These are phyloP conservation scores for Leptinotarsa lineolata DNA, from an alignment of 1,140 invertebrate species.

Conservation along the genomic window DNA sequence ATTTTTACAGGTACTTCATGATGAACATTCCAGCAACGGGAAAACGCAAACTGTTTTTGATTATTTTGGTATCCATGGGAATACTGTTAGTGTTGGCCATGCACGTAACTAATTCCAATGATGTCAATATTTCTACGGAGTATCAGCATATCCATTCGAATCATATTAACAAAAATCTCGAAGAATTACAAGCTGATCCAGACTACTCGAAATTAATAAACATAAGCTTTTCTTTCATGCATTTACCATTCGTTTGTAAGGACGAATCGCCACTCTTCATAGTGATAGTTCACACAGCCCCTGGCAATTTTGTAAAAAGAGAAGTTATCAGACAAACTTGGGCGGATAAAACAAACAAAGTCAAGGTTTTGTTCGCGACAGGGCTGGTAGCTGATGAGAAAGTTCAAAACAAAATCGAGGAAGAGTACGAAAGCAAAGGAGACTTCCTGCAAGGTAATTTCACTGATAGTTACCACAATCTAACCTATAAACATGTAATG, in stretches of 20 bases:
- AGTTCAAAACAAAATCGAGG: constrained; percentile 58
- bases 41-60: background rate
- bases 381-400: constrained; percentile 60
- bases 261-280: constrained; percentile 53
- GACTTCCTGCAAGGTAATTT: constrained; percentile 83
- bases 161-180: background rate
- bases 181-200: background rate
- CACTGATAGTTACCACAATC: constrained; percentile 77
- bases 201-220: background rate
- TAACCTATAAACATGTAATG: constrained; percentile 87
- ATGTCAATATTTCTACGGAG: background rate
- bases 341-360: constrained; percentile 57
- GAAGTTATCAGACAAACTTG: constrained; percentile 70
- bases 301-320: constrained; percentile 64
- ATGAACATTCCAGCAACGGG: background rate
- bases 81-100: background rate
- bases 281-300: constrained; percentile 70
- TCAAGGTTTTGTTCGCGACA: constrained; percentile 68
- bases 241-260: constrained; percentile 23
- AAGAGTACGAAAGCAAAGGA: constrained; percentile 64
- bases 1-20: background rate
- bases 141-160: background rate
- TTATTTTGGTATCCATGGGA: background rate
- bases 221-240: constrained; percentile 18
- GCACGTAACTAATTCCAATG: background rate